Base-by-base conservation (phyloP, 2,888 invertebrate genomes). In the Oxystoma pomonae region DNA sequence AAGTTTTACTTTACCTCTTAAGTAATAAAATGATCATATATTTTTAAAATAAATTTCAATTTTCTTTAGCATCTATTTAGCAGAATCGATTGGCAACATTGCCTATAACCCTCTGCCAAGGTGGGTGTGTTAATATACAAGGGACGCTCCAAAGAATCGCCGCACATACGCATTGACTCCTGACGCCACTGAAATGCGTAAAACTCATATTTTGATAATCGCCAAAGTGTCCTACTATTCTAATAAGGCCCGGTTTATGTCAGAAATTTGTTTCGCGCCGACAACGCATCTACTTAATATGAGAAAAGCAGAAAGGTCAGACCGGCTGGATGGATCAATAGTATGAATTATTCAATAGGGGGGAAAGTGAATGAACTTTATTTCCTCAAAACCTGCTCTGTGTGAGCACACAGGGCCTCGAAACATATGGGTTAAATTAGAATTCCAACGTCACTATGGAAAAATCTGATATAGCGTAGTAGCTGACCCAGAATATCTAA, bases 341-440 rank as follows among this genome's bases (percentile, higher is more conserved):
- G 53, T 77, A 80, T 80, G 79, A 79, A 80, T 80, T 79, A 80
- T 80, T 80, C 80, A 80, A 79, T 79, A 79, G 78, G 78, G 77
- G 75, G 77, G 80, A 79, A 79, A 80, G 80, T 80, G 80, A 80
- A 79, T 78, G 80, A 80, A 80, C 80, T 79, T 78, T 75, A 67
- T 67, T 67, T 76, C 74, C 75, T 73, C 74, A 63, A 35, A 35
- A 67, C 64, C 61, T 58, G 67, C 62, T 65, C 65, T 35, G 35
- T 12, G 35, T 7, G 35, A 7, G 3, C 3, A 12, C 35, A 35
- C 35, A 35, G 5, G 5, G 71, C 71, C 71, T 73, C 74, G 74
- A 75, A 76, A 78, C 78, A 78, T 77, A 76, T 78, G 78, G 77
- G 76, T 76, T 77, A 76, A 76, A 77, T 77, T 75, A 76, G 74